Evolutionary conservation across 2,113 vertebrate genomes (phyloP), one percentile per base, ranked within the genome.

Genomic region (Globicephala melas): DNA sequence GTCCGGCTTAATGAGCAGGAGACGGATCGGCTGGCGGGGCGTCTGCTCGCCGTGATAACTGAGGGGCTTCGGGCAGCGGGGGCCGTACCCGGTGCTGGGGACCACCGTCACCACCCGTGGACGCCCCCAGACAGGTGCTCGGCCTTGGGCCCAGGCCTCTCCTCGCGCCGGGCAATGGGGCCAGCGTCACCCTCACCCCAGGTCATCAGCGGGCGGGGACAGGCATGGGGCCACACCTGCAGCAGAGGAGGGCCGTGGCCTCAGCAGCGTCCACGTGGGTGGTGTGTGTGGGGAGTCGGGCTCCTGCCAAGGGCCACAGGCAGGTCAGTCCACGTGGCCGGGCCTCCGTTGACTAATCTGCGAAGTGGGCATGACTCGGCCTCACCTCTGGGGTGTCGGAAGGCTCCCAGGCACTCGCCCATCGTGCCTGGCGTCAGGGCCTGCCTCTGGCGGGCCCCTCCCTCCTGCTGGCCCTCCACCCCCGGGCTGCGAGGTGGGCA

Each of bases 1-100:
- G 99, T 99, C 99, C 99, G 99, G 99, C 99, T 99, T 99, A 99
- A 99, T 99, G 99, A 99, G 99, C 99, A 99, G 99, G 99, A 99
- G 99, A 99, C 99, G 99, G 99, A 99, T 99, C 99, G 98, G 99
- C 99, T 98, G 98, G 96, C 98, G 99, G 99, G 99, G 99, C 99
- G 99, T 99, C 99, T 99, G 99, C 99, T 99, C 98, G 98, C 98
- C 98, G 98, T 99, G 99, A 99, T 99, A 99, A 99, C 99, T 98
- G 98, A 97, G 99, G 99, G 99, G 99, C 99, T 99, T 98, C 95
- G 98, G 99, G 99, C 99, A 99, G 9, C 81, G 89, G 94, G 97
- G 97, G 95, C 41, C 0, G 12, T 2, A 13, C 79, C 65, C 70
- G 33, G 80, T 1, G 0, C 41, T 12, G 11, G 70, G 36, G 67